phyloP scores from a whole-genome alignment of 2,888 invertebrate genomes.

The Patella ulyssiponensis region DNA sequence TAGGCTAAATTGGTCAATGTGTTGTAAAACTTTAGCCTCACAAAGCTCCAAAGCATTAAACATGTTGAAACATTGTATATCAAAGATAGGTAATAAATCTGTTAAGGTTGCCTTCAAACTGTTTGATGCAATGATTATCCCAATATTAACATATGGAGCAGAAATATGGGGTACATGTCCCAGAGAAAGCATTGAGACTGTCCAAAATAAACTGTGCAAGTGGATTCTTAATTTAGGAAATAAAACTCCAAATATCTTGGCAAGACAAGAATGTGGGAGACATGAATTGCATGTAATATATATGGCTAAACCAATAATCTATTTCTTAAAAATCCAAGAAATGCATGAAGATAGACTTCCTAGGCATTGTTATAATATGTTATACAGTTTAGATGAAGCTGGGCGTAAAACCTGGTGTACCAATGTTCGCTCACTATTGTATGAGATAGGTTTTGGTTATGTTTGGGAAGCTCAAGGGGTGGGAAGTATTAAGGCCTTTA shows the following conservation, averaged over 20 bases:
- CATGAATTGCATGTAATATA: slow-evolving; percentile 9
- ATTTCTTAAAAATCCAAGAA: slow-evolving; percentile 9
- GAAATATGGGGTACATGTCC: slow-evolving; percentile 8
- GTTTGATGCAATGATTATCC: slow-evolving; percentile 9
- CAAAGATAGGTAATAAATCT: neutral
- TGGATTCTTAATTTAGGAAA: neutral
- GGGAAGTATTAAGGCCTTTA: neutral
- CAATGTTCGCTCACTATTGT: slow-evolving; percentile 4
- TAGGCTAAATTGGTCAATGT: slow-evolving; percentile 1
- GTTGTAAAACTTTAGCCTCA: slow-evolving; percentile 1
- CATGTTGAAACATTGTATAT: slow-evolving; percentile 3
- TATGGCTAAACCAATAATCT: slow-evolving; percentile 10
- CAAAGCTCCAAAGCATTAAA: slow-evolving; percentile 8
- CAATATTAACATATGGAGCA: slow-evolving; percentile 9
- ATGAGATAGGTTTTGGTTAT: slow-evolving; percentile 7
- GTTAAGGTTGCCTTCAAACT: slow-evolving; percentile 4
- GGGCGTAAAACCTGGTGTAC: slow-evolving; percentile 7
- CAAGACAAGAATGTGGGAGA: slow-evolving; percentile 2
- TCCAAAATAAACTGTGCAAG: slow-evolving; percentile 1
- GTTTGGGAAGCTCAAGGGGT: neutral
- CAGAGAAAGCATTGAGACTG: slow-evolving; percentile 1
- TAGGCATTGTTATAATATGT: neutral
- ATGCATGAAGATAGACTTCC: slow-evolving; percentile 8
- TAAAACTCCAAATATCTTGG: slow-evolving; percentile 2
- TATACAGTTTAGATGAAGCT: neutral